Conservation (phyloP, 2,113 vertebrate genomes). For the Myodes glareolus region DNA sequence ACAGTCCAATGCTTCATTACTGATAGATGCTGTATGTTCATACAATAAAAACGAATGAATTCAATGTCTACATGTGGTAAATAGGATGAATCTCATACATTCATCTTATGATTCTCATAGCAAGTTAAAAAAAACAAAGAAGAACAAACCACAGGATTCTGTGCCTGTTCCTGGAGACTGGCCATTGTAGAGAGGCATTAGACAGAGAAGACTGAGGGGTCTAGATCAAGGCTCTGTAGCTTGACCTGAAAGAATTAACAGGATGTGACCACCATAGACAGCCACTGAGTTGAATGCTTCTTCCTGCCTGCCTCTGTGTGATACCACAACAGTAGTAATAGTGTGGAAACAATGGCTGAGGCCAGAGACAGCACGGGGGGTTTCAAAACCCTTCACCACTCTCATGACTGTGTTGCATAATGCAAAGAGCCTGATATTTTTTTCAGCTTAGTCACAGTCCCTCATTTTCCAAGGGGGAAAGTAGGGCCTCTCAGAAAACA, state of each 20-base stretch:
- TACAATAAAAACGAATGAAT: not conserved
- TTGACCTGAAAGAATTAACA: not conserved
- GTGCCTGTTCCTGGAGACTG: too few relatives aligned
- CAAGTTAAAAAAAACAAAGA: not conserved
- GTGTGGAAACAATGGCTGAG: not conserved
- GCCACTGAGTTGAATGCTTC: not conserved
- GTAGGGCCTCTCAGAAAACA: not conserved
- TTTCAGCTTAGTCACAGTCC: accelerated
- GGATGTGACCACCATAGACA: not conserved
- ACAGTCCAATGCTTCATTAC: not conserved
- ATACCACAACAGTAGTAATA: not conserved
- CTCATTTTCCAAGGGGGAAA: not conserved
- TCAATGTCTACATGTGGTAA: not conserved
- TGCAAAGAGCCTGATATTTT: not conserved
- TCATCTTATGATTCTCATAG: not conserved
- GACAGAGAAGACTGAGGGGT: accelerated
- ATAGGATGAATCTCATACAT: not conserved
- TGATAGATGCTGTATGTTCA: too few relatives aligned
- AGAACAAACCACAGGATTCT: accelerated
- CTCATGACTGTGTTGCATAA: too few relatives aligned
- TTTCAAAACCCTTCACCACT: not conserved
- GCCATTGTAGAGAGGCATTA: accelerated
- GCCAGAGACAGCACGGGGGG: not conserved
- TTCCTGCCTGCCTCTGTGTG: not conserved
- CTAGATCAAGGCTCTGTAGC: accelerated